Percentiles rank a stretch among this genome's conserved stretches.
Evolutionary conservation across 2,888 invertebrate genomes (phyloP).

Genomic region (Argyra leucocephala): DNA sequence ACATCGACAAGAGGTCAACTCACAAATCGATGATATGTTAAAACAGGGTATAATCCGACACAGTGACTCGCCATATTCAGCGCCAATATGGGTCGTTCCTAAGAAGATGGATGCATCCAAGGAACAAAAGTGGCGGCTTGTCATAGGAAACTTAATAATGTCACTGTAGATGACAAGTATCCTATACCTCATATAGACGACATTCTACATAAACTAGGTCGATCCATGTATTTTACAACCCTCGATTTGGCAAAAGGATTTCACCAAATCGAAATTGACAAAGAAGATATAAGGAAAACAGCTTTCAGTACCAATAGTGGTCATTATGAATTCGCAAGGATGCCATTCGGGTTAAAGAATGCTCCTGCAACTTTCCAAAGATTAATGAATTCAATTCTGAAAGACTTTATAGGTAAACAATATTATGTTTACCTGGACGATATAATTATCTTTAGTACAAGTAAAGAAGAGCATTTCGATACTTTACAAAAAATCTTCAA

Average conservation of each 20-base stretch:
- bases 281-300: too few species aligned
- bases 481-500: too few species aligned
- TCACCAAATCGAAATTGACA: too few species aligned
- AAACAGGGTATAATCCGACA: constrained; percentile 19
- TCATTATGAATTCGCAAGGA: too few species aligned
- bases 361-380: too few species aligned
- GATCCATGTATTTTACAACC: constrained; percentile 21
- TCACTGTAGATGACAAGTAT: constrained; percentile 22
- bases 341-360: too few species aligned
- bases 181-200: constrained; percentile 22
- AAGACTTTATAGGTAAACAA: too few species aligned
- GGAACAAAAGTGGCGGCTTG: constrained; percentile 22
- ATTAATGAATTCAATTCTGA: too few species aligned
- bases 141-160: constrained; percentile 20
- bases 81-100: constrained; percentile 23
- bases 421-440: too few species aligned
- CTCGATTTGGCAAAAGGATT: constrained; percentile 21
- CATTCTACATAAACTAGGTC: constrained; percentile 22
- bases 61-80: constrained; percentile 22
- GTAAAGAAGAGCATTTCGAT: too few species aligned
- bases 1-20: constrained; percentile 19
- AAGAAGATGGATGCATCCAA: constrained; percentile 23
- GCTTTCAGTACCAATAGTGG: too few species aligned
- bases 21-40: constrained; percentile 30
- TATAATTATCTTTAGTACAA: too few species aligned